Evolutionary conservation across 2,113 vertebrate genomes (phyloP), one percentile per base, ranked within the genome.

Genomic region (Lycocorax pyrrhopterus): DNA sequence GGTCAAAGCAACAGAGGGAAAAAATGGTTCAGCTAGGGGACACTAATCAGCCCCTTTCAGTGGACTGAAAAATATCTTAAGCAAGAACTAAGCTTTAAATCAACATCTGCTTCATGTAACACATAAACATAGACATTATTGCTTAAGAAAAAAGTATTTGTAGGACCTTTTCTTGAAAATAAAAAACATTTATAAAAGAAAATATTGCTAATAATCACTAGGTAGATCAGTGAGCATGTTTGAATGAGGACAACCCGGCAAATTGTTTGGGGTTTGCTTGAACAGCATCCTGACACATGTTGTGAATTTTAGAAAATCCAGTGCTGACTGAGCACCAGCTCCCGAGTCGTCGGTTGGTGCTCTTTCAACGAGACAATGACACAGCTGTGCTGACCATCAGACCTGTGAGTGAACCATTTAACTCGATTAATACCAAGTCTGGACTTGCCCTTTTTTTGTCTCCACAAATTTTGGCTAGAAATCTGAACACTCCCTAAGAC

Each of bases 1-100:
- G 93, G 95, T 93, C 87, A 96, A 93, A 95, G 86, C 52, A 89
- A 90, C 88, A 90, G 49, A 89, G 58, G n/a, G 62, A 43, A 87
- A 95, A 86, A 92, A 91, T 74, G 27, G 83, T 93, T 96, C 90
- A 88, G 51, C 85, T 90, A 84, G 53, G 69, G 90, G 83, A 94
- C 86, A 95, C 73, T 90, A 78, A 71, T 67, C 85, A 89, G 86
- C 52, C 49, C 47, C 62, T 88, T 92, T 78, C 87, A 85, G 56
- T 52, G 41, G 81, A 47, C 76, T 90, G 64, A 84, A 87, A 84
- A 62, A 17, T 77, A 33, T 62, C 69, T 92, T 77, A 68, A 74
- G 72, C 35, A 83, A 88, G 39, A 93, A 37, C n/a, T 72, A 81
- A 92, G 20, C 60, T 88, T 94, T 83, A 88, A 94, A 76, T 82